Evolutionary conservation across 2,113 vertebrate genomes (phyloP).

Genomic region (Rhea pennata): DNA sequence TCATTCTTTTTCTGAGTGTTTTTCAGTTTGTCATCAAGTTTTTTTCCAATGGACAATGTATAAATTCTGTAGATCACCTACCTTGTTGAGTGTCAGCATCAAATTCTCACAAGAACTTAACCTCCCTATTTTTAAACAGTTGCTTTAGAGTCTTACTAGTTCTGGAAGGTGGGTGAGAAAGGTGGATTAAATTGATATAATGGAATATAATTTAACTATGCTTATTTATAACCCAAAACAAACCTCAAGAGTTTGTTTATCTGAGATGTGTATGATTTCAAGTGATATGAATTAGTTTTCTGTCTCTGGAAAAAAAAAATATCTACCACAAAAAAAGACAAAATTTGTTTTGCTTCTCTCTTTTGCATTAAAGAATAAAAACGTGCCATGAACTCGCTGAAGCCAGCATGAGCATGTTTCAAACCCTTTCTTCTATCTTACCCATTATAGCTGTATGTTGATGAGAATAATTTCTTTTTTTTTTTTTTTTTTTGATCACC

Average conservation of each 20-base stretch:
- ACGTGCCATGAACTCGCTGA: not conserved
- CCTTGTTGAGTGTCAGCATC: not conserved
- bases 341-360: not conserved
- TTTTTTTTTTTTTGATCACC: not conserved
- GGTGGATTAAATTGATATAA: not conserved
- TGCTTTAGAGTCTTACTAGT: not conserved
- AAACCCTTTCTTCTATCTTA: not conserved
- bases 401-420: not conserved
- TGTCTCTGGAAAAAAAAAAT: not conserved
- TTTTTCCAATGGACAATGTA: not conserved
- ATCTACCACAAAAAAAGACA: not conserved
- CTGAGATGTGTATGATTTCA: not conserved
- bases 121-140: not conserved
- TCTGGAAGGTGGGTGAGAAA: not conserved
- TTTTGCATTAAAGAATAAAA: not conserved
- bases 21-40: not conserved
- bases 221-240: not conserved
- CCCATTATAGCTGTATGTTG: not conserved
- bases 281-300: not conserved
- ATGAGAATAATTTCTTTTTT: not conserved
- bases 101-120: not conserved
- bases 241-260: not conserved
- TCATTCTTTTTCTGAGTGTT: not conserved
- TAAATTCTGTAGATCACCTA: not conserved
- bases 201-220: not conserved